Evolutionary conservation across 1,140 invertebrate species (phyloP).

Genomic region (Hyphantria cunea): DNA sequence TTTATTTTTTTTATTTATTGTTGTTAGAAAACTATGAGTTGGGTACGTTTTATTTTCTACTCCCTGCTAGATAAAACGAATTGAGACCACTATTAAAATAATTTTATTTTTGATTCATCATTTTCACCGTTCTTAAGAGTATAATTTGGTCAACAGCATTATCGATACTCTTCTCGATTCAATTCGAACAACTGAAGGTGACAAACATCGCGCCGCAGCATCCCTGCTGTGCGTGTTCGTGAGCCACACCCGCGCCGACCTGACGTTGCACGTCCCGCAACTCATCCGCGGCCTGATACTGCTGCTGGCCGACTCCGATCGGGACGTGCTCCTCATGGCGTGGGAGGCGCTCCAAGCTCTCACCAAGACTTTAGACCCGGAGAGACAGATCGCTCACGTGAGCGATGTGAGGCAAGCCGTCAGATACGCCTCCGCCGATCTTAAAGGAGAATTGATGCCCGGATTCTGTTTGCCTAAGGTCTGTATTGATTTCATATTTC

Average conservation of each 20-base stretch:
- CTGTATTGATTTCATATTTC: neutral
- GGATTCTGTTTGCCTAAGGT: constrained; percentile 97
- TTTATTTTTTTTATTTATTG: too few relatives aligned
- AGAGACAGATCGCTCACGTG: constrained; percentile 92
- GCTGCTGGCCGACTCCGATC: constrained; percentile 91
- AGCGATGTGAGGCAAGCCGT: constrained; percentile 95
- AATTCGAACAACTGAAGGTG: constrained; percentile 85
- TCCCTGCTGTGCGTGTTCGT: constrained; percentile 95
- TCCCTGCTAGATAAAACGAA: too few relatives aligned
- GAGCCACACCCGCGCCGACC: constrained; percentile 92
- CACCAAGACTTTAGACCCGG: constrained; percentile 92
- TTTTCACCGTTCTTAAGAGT: neutral
- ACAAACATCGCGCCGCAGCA: constrained; percentile 89
- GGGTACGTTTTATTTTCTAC: too few relatives aligned
- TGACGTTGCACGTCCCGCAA: constrained; percentile 93
- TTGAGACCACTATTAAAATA: too few relatives aligned
- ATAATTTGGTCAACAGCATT: constrained; percentile 79
- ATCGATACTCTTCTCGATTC: constrained; percentile 95
- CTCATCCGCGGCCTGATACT: constrained; percentile 93
- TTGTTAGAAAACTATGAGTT: too few relatives aligned
- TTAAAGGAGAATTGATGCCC: constrained; percentile 91
- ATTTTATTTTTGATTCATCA: too few relatives aligned
- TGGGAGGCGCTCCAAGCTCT: constrained; percentile 95
- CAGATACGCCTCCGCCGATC: constrained; percentile 93
- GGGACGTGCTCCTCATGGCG: constrained; percentile 90